phyloP scores from a whole-genome alignment of 1,140 invertebrate species.

The Drosophila auraria region DNA sequence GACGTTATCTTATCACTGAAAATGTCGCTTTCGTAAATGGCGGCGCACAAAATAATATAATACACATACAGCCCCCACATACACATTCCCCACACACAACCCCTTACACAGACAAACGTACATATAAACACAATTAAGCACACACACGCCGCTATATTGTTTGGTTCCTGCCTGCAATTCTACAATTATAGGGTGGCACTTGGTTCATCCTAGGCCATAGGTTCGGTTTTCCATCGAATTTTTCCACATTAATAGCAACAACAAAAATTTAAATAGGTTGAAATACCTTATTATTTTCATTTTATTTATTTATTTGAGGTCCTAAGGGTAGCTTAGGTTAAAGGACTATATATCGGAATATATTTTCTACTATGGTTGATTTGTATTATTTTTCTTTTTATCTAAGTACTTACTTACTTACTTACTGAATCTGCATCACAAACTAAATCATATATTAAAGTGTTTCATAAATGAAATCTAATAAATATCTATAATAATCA shows the following conservation, averaged over 20 bases:
- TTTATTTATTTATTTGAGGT: background rate
- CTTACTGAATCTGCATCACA: too few relatives aligned
- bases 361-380: too few relatives aligned
- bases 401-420: background rate
- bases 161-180: conserved; percentile 14
- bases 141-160: conserved; percentile 2
- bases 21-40: conserved; percentile 80
- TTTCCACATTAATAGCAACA: too few relatives aligned
- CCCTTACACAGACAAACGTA: background rate
- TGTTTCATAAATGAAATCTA: too few relatives aligned
- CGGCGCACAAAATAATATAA: conserved; percentile 73
- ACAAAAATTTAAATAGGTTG: background rate
- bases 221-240: background rate
- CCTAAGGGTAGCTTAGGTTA: background rate
- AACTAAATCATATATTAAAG: too few relatives aligned
- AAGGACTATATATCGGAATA: background rate
- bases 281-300: too few relatives aligned
- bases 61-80: conserved; percentile 21
- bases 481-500: too few relatives aligned
- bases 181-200: conserved; percentile 14
- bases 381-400: background rate
- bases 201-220: too few relatives aligned
- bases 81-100: conserved; percentile 6
- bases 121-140: conserved; percentile 6
- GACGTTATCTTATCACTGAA: conserved; percentile 70